These are phyloP conservation scores for Tadarida brasiliensis DNA, from an alignment of 2,797 vertebrate species.

Conservation along the genomic window DNA sequence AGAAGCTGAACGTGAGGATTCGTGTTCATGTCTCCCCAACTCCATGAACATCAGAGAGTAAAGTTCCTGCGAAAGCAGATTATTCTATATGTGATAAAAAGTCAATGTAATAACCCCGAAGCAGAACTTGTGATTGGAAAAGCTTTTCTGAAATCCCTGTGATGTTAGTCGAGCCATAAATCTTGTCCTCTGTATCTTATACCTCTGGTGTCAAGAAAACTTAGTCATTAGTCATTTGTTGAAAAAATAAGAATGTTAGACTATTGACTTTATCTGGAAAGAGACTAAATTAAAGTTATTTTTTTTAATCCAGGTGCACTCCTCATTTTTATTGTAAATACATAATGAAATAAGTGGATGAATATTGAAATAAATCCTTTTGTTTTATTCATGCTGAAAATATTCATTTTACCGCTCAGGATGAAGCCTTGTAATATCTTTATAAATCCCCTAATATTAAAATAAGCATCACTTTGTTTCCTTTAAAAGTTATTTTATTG, in stretches of 20 bases:
- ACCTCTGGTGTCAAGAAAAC: constrained; percentile 12
- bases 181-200: background rate
- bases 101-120: background rate
- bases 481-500: constrained; percentile 51
- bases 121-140: background rate
- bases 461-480: constrained; percentile 55
- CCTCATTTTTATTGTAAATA: constrained; percentile 43
- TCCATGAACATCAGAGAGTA: background rate
- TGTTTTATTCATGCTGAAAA: constrained; percentile 65
- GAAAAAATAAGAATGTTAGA: background rate
- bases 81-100: background rate
- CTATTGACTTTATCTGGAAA: constrained; percentile 41
- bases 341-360: constrained; percentile 37
- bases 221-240: background rate
- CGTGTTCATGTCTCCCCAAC: background rate
- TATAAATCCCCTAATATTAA: constrained; percentile 56
- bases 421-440: constrained; percentile 49
- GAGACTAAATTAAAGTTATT: constrained; percentile 20
- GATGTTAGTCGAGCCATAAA: constrained; percentile 24
- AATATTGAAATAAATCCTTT: constrained; percentile 47
- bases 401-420: constrained; percentile 27
- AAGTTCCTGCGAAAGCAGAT: constrained; percentile 5
- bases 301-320: constrained; percentile 45
- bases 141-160: constrained; percentile 11
- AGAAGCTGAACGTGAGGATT: background rate